Base-by-base conservation (phyloP, 1,140 invertebrate genomes). In the Drosophila virilis region DNA sequence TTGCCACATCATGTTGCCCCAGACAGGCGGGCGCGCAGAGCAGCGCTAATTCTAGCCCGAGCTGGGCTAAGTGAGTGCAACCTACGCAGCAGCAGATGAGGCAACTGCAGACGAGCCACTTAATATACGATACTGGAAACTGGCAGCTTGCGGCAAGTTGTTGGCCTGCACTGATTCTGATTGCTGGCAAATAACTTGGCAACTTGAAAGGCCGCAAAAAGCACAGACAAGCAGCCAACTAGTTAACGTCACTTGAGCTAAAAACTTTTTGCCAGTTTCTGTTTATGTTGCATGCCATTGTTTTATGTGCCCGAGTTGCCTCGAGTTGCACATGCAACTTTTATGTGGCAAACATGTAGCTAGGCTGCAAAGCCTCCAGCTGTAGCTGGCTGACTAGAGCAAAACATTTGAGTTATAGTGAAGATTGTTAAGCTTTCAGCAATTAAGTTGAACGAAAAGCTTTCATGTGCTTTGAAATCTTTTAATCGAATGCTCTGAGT, bases 191-290 rank as follows among this genome's bases (percentile, higher is more conserved):
- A 72, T 72, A 76, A 76, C 74, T 76, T 72, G 55, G 69, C 74
- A 72, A 76, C 68, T 72, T 64, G 45, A 65, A 71, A 55, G 43
- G 45, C 61, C 60, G 35, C 60, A 72, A 33, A n/a, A 59, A 50
- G 38, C 37, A 62, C 60, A 40, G 28, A 15, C 61, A 42, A 45
- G 61, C 62, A 37, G 40, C 35, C 71, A 74, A 74, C 72, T 74
- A 74, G 72, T 84, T 84, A 89, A 75, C 77, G 84, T 84, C 85
- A 90, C 84, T 88, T 75, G 77, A 88, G 80, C 65, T 72, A 55
- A 70, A 46, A 69, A 61, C 57, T 52, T 60, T 51, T 77, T 50
- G 65, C 61, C 68, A 67, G 71, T 68, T 89, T 77, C 54, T 76
- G 60, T 66, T 76, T 46, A 40, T 76, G 73, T 40, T 51, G 72